phyloP scores from a whole-genome alignment of 2,113 vertebrate species.

The Rhegmatorhina hoffmannsi region DNA sequence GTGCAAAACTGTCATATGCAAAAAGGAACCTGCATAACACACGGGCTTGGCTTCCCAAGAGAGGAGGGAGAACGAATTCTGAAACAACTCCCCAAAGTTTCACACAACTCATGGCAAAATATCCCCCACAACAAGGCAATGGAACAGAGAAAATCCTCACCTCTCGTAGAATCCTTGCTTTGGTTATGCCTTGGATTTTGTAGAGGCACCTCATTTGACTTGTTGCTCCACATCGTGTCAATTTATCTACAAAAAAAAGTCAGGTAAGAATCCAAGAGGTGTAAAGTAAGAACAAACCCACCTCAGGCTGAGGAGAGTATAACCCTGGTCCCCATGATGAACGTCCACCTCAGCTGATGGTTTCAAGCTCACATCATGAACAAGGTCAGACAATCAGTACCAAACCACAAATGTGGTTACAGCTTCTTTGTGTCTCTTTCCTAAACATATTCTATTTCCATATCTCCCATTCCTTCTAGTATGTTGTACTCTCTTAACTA shows the following conservation, averaged over 20 bases:
- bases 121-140: neutral
- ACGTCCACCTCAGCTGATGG: neutral
- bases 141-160: slow-evolving; percentile 65
- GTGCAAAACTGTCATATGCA: neutral
- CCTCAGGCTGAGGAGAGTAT: neutral
- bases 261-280: neutral
- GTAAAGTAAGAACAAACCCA: neutral
- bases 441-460: neutral
- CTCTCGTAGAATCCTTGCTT: slow-evolving; percentile 77
- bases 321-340: neutral
- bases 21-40: neutral
- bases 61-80: neutral
- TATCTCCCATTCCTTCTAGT: neutral
- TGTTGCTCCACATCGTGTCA: slow-evolving; percentile 85
- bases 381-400: neutral
- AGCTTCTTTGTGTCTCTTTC: neutral
- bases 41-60: neutral
- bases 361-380: neutral
- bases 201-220: slow-evolving; percentile 76
- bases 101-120: neutral
- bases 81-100: neutral
- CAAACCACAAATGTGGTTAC: neutral
- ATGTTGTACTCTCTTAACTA: neutral
- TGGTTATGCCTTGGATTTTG: slow-evolving; percentile 70
- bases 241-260: slow-evolving; percentile 74